These are phyloP conservation scores for Amphiura filiformis DNA, from an alignment of 35 echinoderm and acorn worm genomes.

Conservation along the genomic window DNA sequence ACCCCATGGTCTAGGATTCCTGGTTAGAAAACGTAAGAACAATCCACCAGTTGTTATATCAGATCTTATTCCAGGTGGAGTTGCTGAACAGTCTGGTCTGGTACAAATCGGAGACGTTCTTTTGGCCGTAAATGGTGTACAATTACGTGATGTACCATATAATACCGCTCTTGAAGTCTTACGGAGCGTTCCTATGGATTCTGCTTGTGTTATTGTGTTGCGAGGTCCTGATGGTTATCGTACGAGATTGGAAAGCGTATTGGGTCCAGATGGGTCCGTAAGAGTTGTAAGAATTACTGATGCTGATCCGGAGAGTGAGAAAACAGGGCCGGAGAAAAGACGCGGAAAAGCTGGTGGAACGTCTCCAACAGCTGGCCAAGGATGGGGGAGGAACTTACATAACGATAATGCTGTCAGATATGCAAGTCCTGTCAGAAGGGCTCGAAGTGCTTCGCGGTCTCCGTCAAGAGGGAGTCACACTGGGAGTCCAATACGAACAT, in stretches of 20 bases:
- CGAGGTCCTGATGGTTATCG: conserved; percentile 82
- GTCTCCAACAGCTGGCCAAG: not conserved
- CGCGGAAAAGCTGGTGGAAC: conserved; percentile 27
- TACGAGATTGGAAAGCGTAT: conserved; percentile 78
- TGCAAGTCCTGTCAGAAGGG: conserved; percentile 30
- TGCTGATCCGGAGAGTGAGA: conserved; percentile 27
- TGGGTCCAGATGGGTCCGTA: conserved; percentile 70
- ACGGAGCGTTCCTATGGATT: conserved; percentile 88
- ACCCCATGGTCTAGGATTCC: conserved; percentile 85
- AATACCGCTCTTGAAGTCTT: conserved; percentile 91
- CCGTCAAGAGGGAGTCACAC: conserved; percentile 59
- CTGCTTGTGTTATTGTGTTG: conserved; percentile 82
- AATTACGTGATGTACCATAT: conserved; percentile 91
- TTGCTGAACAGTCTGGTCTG: conserved; percentile 82
- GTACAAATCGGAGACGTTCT: conserved; percentile 85
- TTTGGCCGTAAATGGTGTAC: conserved; percentile 86
- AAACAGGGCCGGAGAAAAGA: not conserved
- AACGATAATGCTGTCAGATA: conserved; percentile 33
- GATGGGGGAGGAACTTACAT: not conserved
- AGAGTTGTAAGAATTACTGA: conserved; percentile 77
- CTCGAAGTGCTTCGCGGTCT: conserved; percentile 47
- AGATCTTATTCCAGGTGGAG: conserved; percentile 85
- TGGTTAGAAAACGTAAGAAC: conserved; percentile 89
- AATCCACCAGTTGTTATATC: conserved; percentile 94
- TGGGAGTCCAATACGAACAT: conserved; percentile 54